Evolutionary conservation across 1,140 invertebrate species (phyloP).

Genomic region (Philotrypesis tridentata): DNA sequence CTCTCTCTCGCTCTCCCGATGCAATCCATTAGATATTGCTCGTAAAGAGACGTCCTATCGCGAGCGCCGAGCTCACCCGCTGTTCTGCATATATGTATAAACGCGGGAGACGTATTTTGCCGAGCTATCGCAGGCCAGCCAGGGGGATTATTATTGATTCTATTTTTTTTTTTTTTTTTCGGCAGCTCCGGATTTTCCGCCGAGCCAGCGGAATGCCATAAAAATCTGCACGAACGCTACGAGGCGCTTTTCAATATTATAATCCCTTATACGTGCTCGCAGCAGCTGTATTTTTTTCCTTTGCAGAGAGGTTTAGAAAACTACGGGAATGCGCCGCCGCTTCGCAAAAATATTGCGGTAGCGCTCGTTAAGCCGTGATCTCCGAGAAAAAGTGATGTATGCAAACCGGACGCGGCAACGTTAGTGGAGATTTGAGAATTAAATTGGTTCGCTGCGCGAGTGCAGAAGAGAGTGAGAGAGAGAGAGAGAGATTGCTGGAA

Average conservation of each 20-base stretch:
- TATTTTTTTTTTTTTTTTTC: constrained; percentile 24
- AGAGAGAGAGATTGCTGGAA: background rate
- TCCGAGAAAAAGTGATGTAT: background rate
- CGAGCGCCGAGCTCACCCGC: constrained; percentile 47
- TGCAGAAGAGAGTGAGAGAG: no score
- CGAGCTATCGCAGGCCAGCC: constrained; percentile 30
- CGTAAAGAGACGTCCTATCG: constrained; percentile 71
- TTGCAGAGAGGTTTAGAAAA: constrained; percentile 25
- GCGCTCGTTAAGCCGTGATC: constrained; percentile 19
- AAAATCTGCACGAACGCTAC: constrained; percentile 33
- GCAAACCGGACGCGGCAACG: constrained; percentile 1
- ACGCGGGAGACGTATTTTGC: constrained; percentile 33
- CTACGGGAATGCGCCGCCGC: constrained; percentile 11
- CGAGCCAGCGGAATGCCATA: constrained; percentile 34
- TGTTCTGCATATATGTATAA: constrained; percentile 47
- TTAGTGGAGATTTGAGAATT: constrained; percentile 31
- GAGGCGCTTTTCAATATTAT: constrained; percentile 46
- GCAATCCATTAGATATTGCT: constrained; percentile 75
- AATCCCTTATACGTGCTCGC: constrained; percentile 38
- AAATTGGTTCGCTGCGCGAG: background rate
- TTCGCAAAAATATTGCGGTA: constrained; percentile 34
- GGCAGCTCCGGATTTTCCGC: background rate
- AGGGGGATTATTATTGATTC: constrained; percentile 32
- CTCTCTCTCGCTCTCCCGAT: constrained; percentile 58
- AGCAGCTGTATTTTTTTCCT: constrained; percentile 23